phyloP scores from a whole-genome alignment of 2,113 vertebrate species.

The Salvelinus sp. region DNA sequence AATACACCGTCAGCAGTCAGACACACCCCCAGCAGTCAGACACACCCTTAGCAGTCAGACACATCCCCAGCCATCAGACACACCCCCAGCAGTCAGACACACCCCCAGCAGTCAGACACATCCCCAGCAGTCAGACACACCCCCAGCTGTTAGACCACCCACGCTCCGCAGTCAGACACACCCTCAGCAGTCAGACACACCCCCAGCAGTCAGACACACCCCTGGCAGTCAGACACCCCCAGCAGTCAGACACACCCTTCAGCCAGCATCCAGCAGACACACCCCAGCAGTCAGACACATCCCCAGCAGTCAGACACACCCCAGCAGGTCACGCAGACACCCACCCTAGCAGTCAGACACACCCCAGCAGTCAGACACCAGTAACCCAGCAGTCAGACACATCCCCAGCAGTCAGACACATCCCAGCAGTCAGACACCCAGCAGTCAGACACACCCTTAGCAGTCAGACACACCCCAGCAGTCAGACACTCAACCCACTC shows the following conservation, averaged over 20 bases:
- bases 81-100: not conserved
- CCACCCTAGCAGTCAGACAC: conserved; percentile 34
- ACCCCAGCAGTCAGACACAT: not conserved
- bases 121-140: not conserved
- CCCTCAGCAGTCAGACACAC: too few species aligned
- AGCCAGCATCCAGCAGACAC: too few species aligned
- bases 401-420: conserved; percentile 36
- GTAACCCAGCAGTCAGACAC: conserved; percentile 40
- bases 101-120: not conserved
- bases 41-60: conserved; percentile 33
- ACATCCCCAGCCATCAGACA: too few species aligned
- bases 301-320: conserved; percentile 34
- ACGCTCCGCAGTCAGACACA: too few species aligned
- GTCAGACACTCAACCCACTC: conserved; percentile 24
- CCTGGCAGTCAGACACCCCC: too few species aligned
- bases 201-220: too few species aligned
- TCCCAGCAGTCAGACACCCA: conserved; percentile 38
- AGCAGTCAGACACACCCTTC: too few species aligned
- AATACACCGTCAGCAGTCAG: conserved; percentile 39
- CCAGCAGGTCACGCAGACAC: too few species aligned
- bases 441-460: conserved; percentile 37
- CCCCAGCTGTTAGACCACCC: too few species aligned
- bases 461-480: conserved; percentile 39
- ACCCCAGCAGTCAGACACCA: conserved; percentile 37
- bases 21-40: conserved; percentile 36